A percentile compares a stretch with the other conserved stretches of the same genome.
phyloP scores from a whole-genome alignment of 2,113 vertebrate genomes.

The Sylvilagus bachmani region DNA sequence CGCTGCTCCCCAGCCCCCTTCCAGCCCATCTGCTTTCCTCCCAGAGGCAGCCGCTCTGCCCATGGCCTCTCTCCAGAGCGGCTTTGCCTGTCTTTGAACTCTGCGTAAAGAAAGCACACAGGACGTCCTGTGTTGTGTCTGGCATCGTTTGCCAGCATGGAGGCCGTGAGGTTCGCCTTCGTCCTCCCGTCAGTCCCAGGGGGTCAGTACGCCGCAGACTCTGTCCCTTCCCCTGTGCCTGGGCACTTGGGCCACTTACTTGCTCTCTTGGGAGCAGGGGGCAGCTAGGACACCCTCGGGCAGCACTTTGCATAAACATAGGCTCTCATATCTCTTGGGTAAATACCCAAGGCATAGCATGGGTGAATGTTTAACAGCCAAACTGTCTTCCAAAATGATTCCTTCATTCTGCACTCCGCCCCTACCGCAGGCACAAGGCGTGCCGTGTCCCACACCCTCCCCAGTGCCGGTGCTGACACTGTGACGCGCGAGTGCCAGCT shows the following conservation, averaged over 20 bases:
- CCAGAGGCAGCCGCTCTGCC: not conserved
- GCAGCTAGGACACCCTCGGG: not conserved
- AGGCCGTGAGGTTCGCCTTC: not conserved
- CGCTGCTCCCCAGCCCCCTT: not conserved
- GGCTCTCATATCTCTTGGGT: constrained; percentile 39
- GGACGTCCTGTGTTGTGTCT: not conserved
- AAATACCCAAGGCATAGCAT: not conserved
- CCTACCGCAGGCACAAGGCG: not conserved
- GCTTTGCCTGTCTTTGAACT: not conserved
- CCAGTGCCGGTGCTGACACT: not conserved
- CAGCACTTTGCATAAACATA: not conserved
- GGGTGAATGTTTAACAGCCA: not conserved
- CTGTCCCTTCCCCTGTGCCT: not conserved
- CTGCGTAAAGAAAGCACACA: not conserved
- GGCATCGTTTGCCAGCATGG: not conserved
- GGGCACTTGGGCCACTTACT: not conserved
- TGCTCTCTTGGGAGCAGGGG: not conserved
- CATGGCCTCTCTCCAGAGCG: not conserved
- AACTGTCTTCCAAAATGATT: not conserved
- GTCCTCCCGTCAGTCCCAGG: not conserved
- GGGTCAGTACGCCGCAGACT: accelerated
- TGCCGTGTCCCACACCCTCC: too few species aligned
- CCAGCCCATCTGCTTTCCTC: not conserved
- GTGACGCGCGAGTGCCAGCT: not conserved
- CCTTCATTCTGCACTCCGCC: not conserved